phyloP scores from a whole-genome alignment of 2,888 invertebrate species.

The Lycaena phlaeas region DNA sequence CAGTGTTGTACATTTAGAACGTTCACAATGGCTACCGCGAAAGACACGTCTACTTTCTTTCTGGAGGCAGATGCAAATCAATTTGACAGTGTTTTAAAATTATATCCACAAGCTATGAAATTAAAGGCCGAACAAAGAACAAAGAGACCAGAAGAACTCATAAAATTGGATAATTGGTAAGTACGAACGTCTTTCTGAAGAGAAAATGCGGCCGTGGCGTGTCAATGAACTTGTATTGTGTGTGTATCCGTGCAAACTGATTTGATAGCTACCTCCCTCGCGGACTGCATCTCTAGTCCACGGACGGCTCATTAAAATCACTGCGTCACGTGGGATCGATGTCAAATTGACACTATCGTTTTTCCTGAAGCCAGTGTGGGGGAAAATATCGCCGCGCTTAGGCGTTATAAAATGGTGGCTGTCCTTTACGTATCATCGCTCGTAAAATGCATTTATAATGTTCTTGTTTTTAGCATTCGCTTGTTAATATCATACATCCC shows the following conservation, averaged over 20 bases:
- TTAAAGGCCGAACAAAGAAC: conserved; percentile 91
- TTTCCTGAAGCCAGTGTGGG: conserved; percentile 69
- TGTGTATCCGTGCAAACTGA: conserved; percentile 75
- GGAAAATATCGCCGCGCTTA: conserved; percentile 68
- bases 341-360: conserved; percentile 76
- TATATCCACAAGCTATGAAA: conserved; percentile 92
- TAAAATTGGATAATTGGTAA: conserved; percentile 96
- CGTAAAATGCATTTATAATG: conserved; percentile 44
- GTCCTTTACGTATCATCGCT: conserved; percentile 54
- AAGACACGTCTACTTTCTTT: conserved; percentile 95
- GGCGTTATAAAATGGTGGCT: conserved; percentile 74
- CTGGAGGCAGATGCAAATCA: conserved; percentile 89
- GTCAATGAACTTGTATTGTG: conserved; percentile 75
- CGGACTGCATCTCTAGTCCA: conserved; percentile 75
- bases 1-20: conserved; percentile 72
- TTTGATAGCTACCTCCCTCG: conserved; percentile 78
- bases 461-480: conserved; percentile 34
- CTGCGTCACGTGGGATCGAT: conserved; percentile 82
- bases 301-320: conserved; percentile 80
- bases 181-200: conserved; percentile 73
- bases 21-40: conserved; percentile 87
- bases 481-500: conserved; percentile 29
- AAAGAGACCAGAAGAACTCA: conserved; percentile 94
- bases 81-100: conserved; percentile 89
- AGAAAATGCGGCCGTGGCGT: conserved; percentile 75